Percentiles rank a stretch among this genome's conserved stretches.
These are phyloP conservation scores for Takifugu flavidus DNA, from an alignment of 2,113 vertebrate species.

Conservation along the genomic window DNA sequence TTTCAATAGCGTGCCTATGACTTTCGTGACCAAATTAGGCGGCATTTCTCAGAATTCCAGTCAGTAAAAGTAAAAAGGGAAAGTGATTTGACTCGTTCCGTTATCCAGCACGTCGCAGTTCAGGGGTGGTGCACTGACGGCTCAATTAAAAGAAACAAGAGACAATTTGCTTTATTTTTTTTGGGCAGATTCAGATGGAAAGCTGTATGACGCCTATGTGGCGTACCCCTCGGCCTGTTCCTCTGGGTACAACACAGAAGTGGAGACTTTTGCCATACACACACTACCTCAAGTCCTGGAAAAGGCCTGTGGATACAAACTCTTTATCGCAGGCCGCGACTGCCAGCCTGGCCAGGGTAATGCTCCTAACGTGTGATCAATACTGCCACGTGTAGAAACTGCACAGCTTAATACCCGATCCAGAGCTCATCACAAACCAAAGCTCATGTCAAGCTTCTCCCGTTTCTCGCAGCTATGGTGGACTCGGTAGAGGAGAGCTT, in stretches of 20 bases:
- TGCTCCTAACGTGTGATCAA: background rate
- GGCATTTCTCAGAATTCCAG: too few species aligned
- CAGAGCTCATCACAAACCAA: background rate
- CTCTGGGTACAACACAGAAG: conserved; percentile 40
- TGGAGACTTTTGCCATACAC: conserved; percentile 76
- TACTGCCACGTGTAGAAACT: too few species aligned
- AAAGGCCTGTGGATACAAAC: conserved; percentile 81
- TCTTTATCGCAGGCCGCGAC: conserved; percentile 88
- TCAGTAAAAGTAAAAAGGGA: too few species aligned
- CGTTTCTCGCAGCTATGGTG: conserved; percentile 69
- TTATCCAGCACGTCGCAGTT: too few species aligned
- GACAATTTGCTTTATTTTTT: background rate
- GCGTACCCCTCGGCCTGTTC: conserved; percentile 76
- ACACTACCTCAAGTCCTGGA: conserved; percentile 85
- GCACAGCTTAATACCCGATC: too few species aligned
- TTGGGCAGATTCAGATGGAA: conserved; percentile 82
- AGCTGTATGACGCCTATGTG: conserved; percentile 89
- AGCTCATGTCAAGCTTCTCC: background rate
- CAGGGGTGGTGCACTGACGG: too few species aligned
- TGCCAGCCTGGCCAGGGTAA: conserved; percentile 84
- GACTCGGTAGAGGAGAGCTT: conserved; percentile 79
- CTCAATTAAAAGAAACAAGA: background rate
- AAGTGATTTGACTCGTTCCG: too few species aligned
- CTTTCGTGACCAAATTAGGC: too few species aligned
- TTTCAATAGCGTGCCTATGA: too few species aligned